A percentile compares a stretch with the other conserved stretches of the same genome.
These are phyloP conservation scores for Carposina sasakii DNA, from an alignment of 1,140 invertebrate species.

Conservation along the genomic window DNA sequence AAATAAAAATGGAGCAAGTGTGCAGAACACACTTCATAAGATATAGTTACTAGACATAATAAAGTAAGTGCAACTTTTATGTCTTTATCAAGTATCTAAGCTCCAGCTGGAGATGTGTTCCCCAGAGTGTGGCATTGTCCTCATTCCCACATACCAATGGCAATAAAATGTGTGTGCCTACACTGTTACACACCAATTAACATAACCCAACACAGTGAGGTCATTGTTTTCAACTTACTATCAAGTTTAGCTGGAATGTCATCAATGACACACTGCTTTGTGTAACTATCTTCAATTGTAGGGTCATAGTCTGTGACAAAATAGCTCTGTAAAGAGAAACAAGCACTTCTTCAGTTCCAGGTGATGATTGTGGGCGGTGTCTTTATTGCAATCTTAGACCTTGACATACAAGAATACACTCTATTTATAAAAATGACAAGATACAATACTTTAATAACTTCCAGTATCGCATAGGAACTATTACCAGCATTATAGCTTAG, in stretches of 20 bases:
- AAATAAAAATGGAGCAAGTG: too few relatives aligned
- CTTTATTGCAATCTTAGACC: conserved; percentile 39
- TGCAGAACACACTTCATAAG: too few relatives aligned
- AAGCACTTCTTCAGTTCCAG: too few relatives aligned
- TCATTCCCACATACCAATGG: too few relatives aligned
- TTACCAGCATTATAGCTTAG: neutral
- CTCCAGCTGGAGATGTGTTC: too few relatives aligned
- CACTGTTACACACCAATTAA: neutral
- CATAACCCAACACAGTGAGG: neutral
- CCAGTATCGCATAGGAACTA: neutral
- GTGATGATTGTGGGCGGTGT: conserved; percentile 43
- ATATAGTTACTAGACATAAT: too few relatives aligned
- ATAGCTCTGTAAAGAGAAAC: conserved; percentile 84
- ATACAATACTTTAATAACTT: neutral
- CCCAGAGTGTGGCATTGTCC: too few relatives aligned
- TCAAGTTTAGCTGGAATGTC: conserved; percentile 94
- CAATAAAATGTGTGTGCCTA: too few relatives aligned
- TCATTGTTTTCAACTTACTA: conserved; percentile 83
- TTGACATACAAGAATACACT: conserved; percentile 43
- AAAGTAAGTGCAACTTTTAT: too few relatives aligned
- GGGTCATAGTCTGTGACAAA: conserved; percentile 96
- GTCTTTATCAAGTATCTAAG: too few relatives aligned
- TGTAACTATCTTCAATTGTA: conserved; percentile 95
- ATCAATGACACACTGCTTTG: conserved; percentile 96
- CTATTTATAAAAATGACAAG: conserved; percentile 57